Evolutionary conservation across 2,113 vertebrate genomes (phyloP), one percentile per base, ranked within the genome.

Genomic region (Embiotoca jacksoni): DNA sequence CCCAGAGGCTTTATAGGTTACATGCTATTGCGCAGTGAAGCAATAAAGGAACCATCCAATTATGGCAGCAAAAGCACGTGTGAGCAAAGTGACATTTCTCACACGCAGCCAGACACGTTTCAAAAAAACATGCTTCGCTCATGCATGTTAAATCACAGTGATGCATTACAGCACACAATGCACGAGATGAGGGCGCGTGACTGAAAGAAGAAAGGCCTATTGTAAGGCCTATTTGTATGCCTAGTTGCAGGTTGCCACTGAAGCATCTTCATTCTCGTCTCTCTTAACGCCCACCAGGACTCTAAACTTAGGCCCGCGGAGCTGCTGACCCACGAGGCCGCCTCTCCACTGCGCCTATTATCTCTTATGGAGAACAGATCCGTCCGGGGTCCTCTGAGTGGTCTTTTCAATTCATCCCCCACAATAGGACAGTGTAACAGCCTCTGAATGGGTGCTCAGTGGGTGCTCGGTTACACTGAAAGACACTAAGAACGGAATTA

Each of bases 221-320:
- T 68, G 49, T 72, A 23, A 23, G 67, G 65, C 75, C 67, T 62
- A 57, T 82, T 79, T 81, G 73, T 75, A 39, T 68, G 46, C 30
- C 53, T 61, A 16, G 54, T 67, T 36, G 55, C 75, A 49, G 81
- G 56, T 59, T 57, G 33, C 31, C 32, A 23, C 60, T 61, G 23
- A 73, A 75, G 69, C 54, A 68, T 65, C 62, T 78, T 37, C n/a
- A 39, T 30, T 58, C 62, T 58, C 4, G 32, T 73, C 65, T 81
- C 72, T 71, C 59, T 75, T 32, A 16, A 81, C 86, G 69, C 91
- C 89, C 89, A 91, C 91, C 65, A 66, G 44, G 31, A 41, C 64
- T 82, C 86, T 76, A 86, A 91, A 84, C 78, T 85, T 84, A 89
- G 83, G 61, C 31, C 53, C 7, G 36, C 73, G 46, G 75, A 73